Base-by-base conservation (phyloP, 2,113 vertebrate genomes). In the Eubucco bourcierii region DNA sequence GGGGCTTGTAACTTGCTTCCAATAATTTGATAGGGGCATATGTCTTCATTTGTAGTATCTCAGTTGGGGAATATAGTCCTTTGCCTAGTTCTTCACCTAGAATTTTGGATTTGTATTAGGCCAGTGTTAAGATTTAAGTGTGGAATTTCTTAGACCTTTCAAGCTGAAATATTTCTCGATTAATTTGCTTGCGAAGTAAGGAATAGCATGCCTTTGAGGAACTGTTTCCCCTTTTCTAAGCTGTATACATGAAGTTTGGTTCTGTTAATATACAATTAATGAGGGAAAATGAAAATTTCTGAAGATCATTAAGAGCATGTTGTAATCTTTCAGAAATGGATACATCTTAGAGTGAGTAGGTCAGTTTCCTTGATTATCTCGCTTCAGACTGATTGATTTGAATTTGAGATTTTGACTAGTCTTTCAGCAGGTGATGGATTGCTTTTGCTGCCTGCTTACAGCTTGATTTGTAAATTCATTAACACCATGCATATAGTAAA, bases 21-120 rank as follows among this genome's bases (percentile, higher is more conserved):
- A 18, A 66, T 70, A 52, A 31, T 93, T 82, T 89, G 66, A 84
- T 88, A 80, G 44, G n/a, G 15, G 3, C 18, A 4, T 68, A 24
- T 83, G 60, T 52, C 41, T 74, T 87, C 21, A 29, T 79, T 47
- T 15, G 9, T 46, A 55, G n/a, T 81, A 60, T 61, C 37, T 92
- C 18, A 44, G 53, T 59, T 47, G 86, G 15, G 5, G 76, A 88
- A 66, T 73, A 4, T 19, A 34, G 55, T 13, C 20, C 47, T 47
- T 65, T 82, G 67, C 67, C 84, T 83, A 78, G 64, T 94, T 90
- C 24, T 94, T 87, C 33, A 71, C 8, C 44, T 95, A 76, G 16
- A 64, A 14, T 29, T 88, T 84, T 75, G 70, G 41, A 34, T 85
- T 66, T 64, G 52, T 10, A 12, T 95, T 58, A 81, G 68, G 12